Conservation (phyloP, 2,797 vertebrate species). For the Agapornis canus region DNA sequence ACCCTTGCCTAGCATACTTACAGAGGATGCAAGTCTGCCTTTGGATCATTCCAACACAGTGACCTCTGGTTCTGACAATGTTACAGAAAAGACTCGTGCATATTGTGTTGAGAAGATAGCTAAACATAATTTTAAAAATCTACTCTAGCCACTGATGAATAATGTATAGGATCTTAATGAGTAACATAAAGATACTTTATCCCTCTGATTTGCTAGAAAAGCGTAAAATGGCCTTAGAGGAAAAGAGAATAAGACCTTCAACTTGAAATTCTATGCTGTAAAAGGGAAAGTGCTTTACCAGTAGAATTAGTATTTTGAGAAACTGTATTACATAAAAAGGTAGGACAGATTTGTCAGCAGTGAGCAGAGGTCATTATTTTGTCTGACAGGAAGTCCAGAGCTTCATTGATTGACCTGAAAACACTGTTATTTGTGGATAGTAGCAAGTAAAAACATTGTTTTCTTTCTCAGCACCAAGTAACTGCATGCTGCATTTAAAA, state of each 20-base stretch:
- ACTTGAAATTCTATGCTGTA: constrained; percentile 25
- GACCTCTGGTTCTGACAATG: not conserved
- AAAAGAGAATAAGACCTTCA: not conserved
- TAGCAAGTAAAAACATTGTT: not conserved
- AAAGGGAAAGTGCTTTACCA: constrained; percentile 26
- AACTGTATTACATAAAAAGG: not conserved
- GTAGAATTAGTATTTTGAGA: constrained; percentile 53
- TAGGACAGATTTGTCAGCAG: constrained; percentile 16
- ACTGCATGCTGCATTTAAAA: constrained; percentile 11
- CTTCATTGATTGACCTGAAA: not conserved
- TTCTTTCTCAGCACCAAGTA: constrained; percentile 1
- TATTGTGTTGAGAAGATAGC: not conserved
- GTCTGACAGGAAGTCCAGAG: constrained; percentile 13
- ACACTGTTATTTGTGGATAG: not conserved
- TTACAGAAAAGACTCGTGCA: fast-evolving
- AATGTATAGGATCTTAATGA: constrained; percentile 4
- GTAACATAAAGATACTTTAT: constrained; percentile 14
- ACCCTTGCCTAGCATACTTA: not conserved
- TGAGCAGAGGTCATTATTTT: constrained; percentile 10
- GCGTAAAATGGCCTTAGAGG: not conserved
- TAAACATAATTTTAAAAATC: not conserved
- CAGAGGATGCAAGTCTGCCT: not conserved
- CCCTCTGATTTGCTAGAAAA: not conserved
- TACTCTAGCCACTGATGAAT: not conserved
- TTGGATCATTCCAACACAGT: not conserved